These are phyloP conservation scores for Mormoops blainvillei DNA, from an alignment of 2,113 vertebrate genomes.

Conservation along the genomic window DNA sequence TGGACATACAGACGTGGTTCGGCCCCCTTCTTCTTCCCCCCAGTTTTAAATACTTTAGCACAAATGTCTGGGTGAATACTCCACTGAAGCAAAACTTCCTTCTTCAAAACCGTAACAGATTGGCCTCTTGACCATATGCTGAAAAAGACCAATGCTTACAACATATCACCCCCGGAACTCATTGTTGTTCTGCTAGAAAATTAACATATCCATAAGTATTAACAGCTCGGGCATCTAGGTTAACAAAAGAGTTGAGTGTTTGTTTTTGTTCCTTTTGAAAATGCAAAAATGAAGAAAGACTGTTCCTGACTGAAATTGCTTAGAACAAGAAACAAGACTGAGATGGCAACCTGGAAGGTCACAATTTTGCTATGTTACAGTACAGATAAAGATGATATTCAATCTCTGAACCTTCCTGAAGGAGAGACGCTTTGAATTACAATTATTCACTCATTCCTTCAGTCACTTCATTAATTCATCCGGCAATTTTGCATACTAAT, in stretches of 20 bases:
- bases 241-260: background rate
- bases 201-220: conserved; percentile 29
- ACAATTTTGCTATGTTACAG: background rate
- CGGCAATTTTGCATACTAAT: background rate
- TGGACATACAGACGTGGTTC: background rate
- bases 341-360: background rate
- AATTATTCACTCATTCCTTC: background rate
- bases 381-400: background rate
- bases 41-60: background rate
- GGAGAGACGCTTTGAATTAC: background rate
- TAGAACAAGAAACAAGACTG: background rate
- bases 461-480: background rate
- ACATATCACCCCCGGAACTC: conserved; percentile 52
- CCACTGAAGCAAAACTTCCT: conserved; percentile 59
- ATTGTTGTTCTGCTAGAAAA: conserved; percentile 52
- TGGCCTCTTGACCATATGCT: conserved; percentile 46
- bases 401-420: background rate
- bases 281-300: background rate
- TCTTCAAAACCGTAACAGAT: conserved; percentile 55
- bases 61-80: conserved; percentile 37
- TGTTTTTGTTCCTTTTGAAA: conserved; percentile 47
- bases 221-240: background rate
- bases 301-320: background rate
- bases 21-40: background rate
- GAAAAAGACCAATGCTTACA: conserved; percentile 51